phyloP scores from a whole-genome alignment of 2,888 invertebrate species.

The Agelastica alni region DNA sequence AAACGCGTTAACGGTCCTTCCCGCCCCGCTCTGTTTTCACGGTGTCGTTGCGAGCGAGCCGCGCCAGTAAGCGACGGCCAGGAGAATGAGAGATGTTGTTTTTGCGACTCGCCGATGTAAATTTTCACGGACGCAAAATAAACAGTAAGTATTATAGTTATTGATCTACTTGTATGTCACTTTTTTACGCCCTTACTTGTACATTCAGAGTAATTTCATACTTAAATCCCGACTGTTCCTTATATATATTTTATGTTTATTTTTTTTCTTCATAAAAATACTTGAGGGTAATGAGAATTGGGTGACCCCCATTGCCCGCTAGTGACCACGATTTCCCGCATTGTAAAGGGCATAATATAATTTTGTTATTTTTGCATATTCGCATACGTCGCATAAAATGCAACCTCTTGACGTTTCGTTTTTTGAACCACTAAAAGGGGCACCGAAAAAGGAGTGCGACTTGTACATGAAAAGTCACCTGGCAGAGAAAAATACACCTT shows the following conservation, averaged over 20 bases:
- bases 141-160: neutral
- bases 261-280: too few species aligned
- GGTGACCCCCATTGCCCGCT: too few species aligned
- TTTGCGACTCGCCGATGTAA: neutral
- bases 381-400: conserved; percentile 21
- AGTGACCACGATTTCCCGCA: too few species aligned
- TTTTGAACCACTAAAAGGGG: conserved; percentile 41
- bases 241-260: neutral
- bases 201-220: neutral
- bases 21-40: neutral
- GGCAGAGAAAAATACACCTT: conserved; percentile 33
- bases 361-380: neutral
- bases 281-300: too few species aligned
- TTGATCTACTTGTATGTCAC: neutral
- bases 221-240: neutral
- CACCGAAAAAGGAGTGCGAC: too few species aligned
- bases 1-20: neutral
- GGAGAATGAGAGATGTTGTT: too few species aligned
- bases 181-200: neutral
- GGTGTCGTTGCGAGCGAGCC: neutral
- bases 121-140: neutral
- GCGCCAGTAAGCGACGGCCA: neutral
- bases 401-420: conserved; percentile 37
- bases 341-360: too few species aligned
- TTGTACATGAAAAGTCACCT: conserved; percentile 42